A percentile compares a stretch with the other conserved stretches of the same genome.
These are phyloP conservation scores for Patiria pectinifera DNA, from an alignment of 53 echinoderm and acorn worm species.

Conservation along the genomic window DNA sequence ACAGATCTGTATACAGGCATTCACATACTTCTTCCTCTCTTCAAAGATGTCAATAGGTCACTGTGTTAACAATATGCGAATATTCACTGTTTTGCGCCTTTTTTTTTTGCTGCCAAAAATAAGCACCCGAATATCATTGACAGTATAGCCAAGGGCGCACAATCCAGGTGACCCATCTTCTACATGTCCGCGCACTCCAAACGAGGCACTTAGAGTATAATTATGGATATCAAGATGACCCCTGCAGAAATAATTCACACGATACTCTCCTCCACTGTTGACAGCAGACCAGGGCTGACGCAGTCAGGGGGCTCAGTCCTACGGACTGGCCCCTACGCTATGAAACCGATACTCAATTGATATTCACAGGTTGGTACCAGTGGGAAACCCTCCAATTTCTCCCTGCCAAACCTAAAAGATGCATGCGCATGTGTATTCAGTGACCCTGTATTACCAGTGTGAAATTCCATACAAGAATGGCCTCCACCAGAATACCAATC, in stretches of 20 bases:
- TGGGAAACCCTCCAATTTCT: neutral
- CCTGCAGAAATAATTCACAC: conserved; percentile 22
- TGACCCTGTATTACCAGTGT: conserved; percentile 36
- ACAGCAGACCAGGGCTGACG: conserved; percentile 17
- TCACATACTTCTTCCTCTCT: too few species aligned
- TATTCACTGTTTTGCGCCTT: neutral
- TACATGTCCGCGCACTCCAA: neutral
- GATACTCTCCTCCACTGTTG: conserved; percentile 8
- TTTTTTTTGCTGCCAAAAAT: neutral
- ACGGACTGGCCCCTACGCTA: neutral
- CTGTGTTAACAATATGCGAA: neutral
- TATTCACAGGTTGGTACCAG: conserved; percentile 23
- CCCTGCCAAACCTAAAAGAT: conserved; percentile 3
- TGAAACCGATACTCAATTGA: conserved; percentile 55
- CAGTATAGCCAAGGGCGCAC: neutral
- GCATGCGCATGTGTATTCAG: conserved; percentile 7
- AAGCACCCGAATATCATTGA: neutral
- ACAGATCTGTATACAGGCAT: too few species aligned
- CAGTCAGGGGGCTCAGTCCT: conserved; percentile 14
- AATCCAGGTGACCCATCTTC: neutral
- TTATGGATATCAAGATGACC: neutral
- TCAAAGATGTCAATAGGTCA: too few species aligned
- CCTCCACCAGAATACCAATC: conserved; percentile 19
- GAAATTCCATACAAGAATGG: conserved; percentile 40
- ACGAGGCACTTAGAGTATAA: conserved; percentile 7